Percentiles rank a stretch among this genome's conserved stretches.
These are phyloP conservation scores for Nasonia longicornis DNA, from an alignment of 1,140 invertebrate genomes.

Conservation along the genomic window DNA sequence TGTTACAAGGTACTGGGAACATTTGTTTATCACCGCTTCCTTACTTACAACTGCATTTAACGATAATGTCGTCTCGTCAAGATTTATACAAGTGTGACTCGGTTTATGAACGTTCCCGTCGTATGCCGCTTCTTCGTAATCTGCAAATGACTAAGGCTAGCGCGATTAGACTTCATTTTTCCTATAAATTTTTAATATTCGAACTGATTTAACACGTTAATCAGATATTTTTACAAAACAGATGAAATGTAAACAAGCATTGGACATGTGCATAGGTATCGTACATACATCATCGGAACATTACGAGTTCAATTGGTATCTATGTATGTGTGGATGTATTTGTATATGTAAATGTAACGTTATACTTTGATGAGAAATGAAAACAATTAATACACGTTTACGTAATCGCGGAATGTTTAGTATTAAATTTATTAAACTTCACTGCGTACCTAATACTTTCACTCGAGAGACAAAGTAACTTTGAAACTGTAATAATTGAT, in stretches of 20 bases:
- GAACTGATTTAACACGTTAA: constrained; percentile 1
- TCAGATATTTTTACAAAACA: constrained; percentile 29
- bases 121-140: constrained; percentile 1
- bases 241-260: constrained; percentile 20
- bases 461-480: constrained; percentile 27
- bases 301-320: constrained; percentile 9
- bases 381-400: constrained; percentile 18
- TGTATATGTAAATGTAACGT: constrained; percentile 8
- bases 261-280: constrained; percentile 21
- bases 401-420: constrained; percentile 23
- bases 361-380: constrained; percentile 10
- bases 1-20: constrained; percentile 31
- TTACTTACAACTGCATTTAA: constrained; percentile 39
- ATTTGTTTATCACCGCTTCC: constrained; percentile 23
- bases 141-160: constrained; percentile 9
- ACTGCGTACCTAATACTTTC: constrained; percentile 33
- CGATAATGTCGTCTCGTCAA: constrained; percentile 12
- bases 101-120: not conserved
- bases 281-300: not conserved
- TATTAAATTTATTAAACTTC: constrained; percentile 39
- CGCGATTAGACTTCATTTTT: constrained; percentile 24
- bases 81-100: constrained; percentile 5
- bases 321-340: not conserved
- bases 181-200: constrained; percentile 1
- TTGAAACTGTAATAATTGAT: not conserved